Conservation (phyloP, 1,140 invertebrate species). For the Drosophila guanche region DNA sequence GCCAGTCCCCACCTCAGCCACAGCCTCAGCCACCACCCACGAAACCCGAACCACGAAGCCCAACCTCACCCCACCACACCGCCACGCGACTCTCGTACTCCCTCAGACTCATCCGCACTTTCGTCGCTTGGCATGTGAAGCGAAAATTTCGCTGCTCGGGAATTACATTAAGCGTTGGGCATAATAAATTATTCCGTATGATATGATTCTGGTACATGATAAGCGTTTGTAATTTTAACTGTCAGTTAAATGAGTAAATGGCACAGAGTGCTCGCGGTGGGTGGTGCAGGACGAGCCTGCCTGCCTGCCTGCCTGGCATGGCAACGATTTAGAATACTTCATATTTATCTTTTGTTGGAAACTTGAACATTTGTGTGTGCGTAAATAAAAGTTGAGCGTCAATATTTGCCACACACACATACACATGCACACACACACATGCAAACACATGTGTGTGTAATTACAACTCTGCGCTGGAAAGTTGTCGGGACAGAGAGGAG, state of each 20-base stretch:
- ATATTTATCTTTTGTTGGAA: conserved; percentile 79
- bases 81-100: conserved; percentile 6
- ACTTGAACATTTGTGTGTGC: conserved; percentile 79
- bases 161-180: conserved; percentile 80
- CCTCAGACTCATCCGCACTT: conserved; percentile 7
- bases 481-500: no score
- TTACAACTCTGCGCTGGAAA: conserved; percentile 48
- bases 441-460: conserved; percentile 37
- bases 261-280: conserved; percentile 21
- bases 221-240: conserved; percentile 83
- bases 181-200: conserved; percentile 83
- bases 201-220: conserved; percentile 82
- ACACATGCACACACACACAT: conserved; percentile 34
- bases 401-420: conserved; percentile 61
- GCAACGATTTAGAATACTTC: conserved; percentile 77
- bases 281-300: background rate
- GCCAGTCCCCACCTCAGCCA: conserved; percentile 1
- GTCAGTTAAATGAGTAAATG: conserved; percentile 82
- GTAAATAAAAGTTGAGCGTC: conserved; percentile 79
- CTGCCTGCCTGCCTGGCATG: conserved; percentile 31
- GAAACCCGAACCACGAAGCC: no score
- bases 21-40: background rate
- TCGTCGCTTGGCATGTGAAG: conserved; percentile 32
- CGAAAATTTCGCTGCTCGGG: conserved; percentile 68
- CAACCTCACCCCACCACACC: background rate